Conservation (phyloP, 2,888 invertebrate species). For the Pseudeuparius sepicola region DNA sequence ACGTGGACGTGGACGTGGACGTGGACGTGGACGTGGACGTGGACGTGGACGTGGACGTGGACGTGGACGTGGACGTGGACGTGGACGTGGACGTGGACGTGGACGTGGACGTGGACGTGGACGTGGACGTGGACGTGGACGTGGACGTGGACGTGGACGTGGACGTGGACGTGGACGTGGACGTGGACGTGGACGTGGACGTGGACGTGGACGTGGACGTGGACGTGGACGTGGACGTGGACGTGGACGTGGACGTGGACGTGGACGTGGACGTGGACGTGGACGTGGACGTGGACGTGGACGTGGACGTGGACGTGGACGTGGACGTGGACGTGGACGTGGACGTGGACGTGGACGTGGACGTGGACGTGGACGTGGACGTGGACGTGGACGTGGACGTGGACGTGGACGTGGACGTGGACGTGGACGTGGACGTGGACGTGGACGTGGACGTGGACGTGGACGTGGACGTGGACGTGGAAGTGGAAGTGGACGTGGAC, state of each 20-base stretch:
- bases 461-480: conserved; percentile 3
- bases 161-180: conserved; percentile 1
- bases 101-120: conserved; percentile 1
- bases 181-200: conserved; percentile 1
- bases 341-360: background rate
- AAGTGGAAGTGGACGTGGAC: conserved; percentile 5
- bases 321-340: background rate
- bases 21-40: too few species aligned
- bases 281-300: background rate
- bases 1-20: too few species aligned
- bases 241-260: background rate
- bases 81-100: conserved; percentile 3
- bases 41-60: too few species aligned
- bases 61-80: too few species aligned
- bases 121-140: background rate
- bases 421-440: conserved; percentile 6
- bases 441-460: conserved; percentile 6
- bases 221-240: background rate
- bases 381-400: conserved; percentile 6
- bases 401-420: conserved; percentile 6
- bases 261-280: background rate
- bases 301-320: background rate
- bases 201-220: conserved; percentile 1
- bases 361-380: conserved; percentile 5
- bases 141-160: conserved; percentile 2